These are phyloP conservation scores for Tipula lateralis DNA, from an alignment of 2,888 invertebrate genomes.

Conservation along the genomic window DNA sequence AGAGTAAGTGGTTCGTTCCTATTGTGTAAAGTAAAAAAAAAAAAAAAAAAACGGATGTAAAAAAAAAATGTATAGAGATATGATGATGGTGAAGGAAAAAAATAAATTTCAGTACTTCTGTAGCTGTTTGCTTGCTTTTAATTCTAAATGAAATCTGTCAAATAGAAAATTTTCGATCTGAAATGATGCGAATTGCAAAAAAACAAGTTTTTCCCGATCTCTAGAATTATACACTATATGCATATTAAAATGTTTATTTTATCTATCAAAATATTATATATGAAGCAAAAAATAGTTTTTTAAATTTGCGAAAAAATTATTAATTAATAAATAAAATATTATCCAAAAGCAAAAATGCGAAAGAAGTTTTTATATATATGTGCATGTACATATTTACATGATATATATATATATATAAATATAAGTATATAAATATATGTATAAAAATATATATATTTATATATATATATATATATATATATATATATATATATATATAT, in stretches of 20 bases:
- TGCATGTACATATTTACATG: not conserved
- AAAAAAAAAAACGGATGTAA: not conserved
- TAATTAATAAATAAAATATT: slow-evolving; percentile 4
- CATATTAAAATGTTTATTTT: not conserved
- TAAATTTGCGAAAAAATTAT: not conserved
- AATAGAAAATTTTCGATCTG: not conserved
- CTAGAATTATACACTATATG: not conserved
- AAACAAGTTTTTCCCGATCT: not conserved
- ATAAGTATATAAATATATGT: not conserved
- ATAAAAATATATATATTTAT: not conserved
- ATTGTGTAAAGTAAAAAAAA: not conserved
- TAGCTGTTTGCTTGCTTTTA: not conserved
- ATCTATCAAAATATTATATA: not conserved
- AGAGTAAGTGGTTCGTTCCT: slow-evolving; percentile 62
- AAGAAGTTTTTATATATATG: not conserved
- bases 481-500: not conserved
- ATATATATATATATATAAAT: not conserved
- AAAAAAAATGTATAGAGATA: not conserved
- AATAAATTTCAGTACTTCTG: not conserved
- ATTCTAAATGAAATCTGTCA: slow-evolving; percentile 16
- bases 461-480: not conserved
- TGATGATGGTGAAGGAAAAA: slow-evolving; percentile 3
- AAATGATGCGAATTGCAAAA: not conserved
- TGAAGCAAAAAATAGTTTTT: not conserved
- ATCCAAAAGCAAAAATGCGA: slow-evolving; percentile 9